phyloP scores from a whole-genome alignment of 2,797 vertebrate species.

The Ptychadena robeensis region DNA sequence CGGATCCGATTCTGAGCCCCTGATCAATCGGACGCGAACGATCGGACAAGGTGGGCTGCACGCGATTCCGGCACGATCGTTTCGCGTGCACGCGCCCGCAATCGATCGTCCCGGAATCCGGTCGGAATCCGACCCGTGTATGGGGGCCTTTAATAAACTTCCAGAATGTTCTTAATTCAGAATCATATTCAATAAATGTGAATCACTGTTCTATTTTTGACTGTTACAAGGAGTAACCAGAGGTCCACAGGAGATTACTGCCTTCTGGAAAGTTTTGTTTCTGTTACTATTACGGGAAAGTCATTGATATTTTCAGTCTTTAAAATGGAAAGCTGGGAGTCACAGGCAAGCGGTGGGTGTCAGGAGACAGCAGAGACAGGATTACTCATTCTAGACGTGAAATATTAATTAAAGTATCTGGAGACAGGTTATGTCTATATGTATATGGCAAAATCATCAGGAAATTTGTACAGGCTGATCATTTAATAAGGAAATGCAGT shows the following conservation, averaged over 20 bases:
- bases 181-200: background rate
- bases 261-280: background rate
- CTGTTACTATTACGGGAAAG: background rate
- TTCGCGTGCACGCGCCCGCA: too few species aligned
- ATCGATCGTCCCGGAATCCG: too few species aligned
- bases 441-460: constrained; percentile 21
- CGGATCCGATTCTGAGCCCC: too few species aligned
- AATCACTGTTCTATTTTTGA: background rate
- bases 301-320: background rate
- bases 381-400: background rate
- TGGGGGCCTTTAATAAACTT: background rate
- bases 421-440: background rate
- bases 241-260: background rate
- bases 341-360: background rate
- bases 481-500: constrained; percentile 37
- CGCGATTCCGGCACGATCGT: too few species aligned
- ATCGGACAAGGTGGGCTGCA: too few species aligned
- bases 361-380: background rate
- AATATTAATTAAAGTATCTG: background rate
- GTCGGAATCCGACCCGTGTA: too few species aligned
- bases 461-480: constrained; percentile 20
- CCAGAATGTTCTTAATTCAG: background rate
- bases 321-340: constrained; percentile 1
- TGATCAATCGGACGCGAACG: too few species aligned
- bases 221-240: background rate